These are phyloP conservation scores for Shargacucullia verbasci DNA, from an alignment of 2,888 invertebrate genomes.

Conservation along the genomic window DNA sequence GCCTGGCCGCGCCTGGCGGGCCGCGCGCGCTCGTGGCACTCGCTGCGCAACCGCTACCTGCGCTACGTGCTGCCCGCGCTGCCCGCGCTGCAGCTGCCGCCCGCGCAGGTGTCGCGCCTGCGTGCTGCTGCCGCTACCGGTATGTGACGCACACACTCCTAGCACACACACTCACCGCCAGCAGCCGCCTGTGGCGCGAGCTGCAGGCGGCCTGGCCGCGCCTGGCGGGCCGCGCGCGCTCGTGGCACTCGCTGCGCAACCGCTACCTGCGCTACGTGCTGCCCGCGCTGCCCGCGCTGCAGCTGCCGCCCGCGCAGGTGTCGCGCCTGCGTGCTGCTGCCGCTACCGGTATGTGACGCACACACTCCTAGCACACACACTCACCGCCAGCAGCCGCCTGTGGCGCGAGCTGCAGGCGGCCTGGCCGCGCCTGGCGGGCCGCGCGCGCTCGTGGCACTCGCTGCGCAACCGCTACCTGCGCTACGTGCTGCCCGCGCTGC, in stretches of 20 bases:
- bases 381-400: constrained; percentile 79
- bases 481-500: constrained; percentile 65
- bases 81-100: too few species aligned
- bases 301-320: too few species aligned
- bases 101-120: constrained; percentile 57
- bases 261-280: too few species aligned
- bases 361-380: constrained; percentile 60
- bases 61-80: constrained; percentile 70
- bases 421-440: constrained; percentile 62
- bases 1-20: constrained; percentile 63
- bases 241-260: too few species aligned
- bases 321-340: constrained; percentile 49
- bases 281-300: too few species aligned
- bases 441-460: constrained; percentile 76
- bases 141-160: constrained; percentile 11
- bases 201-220: too few species aligned
- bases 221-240: too few species aligned
- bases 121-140: constrained; percentile 67
- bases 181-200: too few species aligned
- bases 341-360: constrained; percentile 71
- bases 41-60: constrained; percentile 83
- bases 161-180: too few species aligned
- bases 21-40: constrained; percentile 73
- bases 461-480: constrained; percentile 84
- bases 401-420: constrained; percentile 72